Percentiles rank a stretch among this genome's conserved stretches.
phyloP scores from a whole-genome alignment of 1,140 invertebrate species.

The Bombyx mandarina region DNA sequence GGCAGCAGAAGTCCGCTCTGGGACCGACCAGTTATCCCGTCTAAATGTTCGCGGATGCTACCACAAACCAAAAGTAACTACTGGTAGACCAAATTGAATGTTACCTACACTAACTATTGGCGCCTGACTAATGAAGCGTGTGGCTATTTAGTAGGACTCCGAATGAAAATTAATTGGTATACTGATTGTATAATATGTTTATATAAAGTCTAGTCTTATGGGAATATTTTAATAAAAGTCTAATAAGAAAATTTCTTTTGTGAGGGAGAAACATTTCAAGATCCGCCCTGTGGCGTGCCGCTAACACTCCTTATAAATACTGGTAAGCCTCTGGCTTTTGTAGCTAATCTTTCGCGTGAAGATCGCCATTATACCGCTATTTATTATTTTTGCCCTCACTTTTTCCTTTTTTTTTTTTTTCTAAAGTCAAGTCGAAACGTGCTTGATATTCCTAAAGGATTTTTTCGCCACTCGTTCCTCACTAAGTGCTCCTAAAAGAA shows the following conservation, averaged over 20 bases:
- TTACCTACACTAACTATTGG: neutral
- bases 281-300: constrained; percentile 46
- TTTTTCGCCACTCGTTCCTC: constrained; percentile 33
- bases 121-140: no score
- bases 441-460: constrained; percentile 45
- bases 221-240: no score
- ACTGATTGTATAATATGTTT: no score
- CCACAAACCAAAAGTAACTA: constrained; percentile 3
- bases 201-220: no score
- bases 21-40: constrained; percentile 14
- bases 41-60: constrained; percentile 13
- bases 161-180: no score
- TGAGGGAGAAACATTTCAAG: constrained; percentile 26
- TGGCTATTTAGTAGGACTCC: no score
- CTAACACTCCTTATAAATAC: constrained; percentile 67
- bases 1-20: constrained; percentile 17
- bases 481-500: constrained; percentile 37
- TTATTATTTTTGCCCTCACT: constrained; percentile 64
- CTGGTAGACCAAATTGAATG: constrained; percentile 3
- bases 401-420: constrained; percentile 35
- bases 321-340: constrained; percentile 63
- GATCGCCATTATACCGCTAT: constrained; percentile 67
- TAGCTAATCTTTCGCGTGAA: constrained; percentile 68
- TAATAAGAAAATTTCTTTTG: neutral
- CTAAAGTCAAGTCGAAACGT: constrained; percentile 55